phyloP scores from a whole-genome alignment of 2,888 invertebrate species.

The Megastigmus dorsalis region DNA sequence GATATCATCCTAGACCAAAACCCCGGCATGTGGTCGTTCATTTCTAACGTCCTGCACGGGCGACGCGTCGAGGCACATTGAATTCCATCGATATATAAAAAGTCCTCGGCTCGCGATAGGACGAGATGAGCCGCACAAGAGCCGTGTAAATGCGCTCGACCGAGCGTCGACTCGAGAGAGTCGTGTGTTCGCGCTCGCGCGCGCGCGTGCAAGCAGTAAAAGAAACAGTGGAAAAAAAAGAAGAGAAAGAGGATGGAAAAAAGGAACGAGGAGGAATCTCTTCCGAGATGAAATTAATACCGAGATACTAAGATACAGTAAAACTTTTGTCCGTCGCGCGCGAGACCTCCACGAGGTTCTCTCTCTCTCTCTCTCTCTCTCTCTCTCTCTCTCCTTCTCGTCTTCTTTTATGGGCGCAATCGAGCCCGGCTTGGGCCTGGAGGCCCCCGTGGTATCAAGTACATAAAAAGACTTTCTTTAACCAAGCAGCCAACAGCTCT shows the following conservation, averaged over 20 bases:
- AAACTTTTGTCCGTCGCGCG: conserved; percentile 38
- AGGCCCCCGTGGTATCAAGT: conserved; percentile 27
- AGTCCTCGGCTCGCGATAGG: not conserved
- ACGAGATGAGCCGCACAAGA: not conserved
- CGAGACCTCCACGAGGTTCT: conserved; percentile 25
- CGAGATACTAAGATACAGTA: conserved; percentile 48
- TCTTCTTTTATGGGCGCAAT: not conserved
- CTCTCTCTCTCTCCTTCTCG: not conserved
- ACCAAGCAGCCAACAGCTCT: not conserved
- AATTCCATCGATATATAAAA: conserved; percentile 9
- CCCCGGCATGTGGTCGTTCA: no score
- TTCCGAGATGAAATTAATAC: conserved; percentile 51
- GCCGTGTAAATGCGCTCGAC: not conserved
- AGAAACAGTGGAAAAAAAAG: not conserved
- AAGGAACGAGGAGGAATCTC: conserved; percentile 14
- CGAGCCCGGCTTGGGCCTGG: not conserved
- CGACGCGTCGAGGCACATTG: no score
- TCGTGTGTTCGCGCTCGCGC: no score
- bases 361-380: not conserved
- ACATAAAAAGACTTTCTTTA: conserved; percentile 51
- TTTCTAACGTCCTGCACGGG: no score
- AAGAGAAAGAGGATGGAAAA: not conserved
- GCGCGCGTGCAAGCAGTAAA: no score
- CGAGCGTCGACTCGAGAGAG: not conserved
- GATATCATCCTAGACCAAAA: no score